A percentile compares a stretch with the other conserved stretches of the same genome.
Evolutionary conservation across 2,797 vertebrate species (phyloP).

Genomic region (Erithacus rubecula): DNA sequence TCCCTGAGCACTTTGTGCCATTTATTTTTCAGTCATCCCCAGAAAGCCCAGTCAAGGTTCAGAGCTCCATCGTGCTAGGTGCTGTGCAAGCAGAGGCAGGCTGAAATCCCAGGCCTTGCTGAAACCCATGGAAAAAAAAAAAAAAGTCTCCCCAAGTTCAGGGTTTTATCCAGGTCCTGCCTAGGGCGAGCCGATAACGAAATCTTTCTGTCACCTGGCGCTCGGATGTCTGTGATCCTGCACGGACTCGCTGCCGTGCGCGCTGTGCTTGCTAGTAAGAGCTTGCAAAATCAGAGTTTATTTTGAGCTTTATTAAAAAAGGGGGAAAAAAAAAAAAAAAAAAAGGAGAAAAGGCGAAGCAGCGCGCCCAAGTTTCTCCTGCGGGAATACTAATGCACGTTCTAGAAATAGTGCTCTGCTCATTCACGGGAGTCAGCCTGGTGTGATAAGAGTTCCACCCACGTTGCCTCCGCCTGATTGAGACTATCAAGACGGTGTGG

Average conservation of each 20-base stretch:
- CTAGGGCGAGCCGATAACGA: not conserved
- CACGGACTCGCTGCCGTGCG: not conserved
- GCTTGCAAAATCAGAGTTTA: not conserved
- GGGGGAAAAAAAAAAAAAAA: fast-evolving
- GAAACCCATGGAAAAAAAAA: not conserved
- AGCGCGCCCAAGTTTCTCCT: not conserved
- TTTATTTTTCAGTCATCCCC: not conserved
- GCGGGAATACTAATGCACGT: not conserved
- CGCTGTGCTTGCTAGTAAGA: not conserved
- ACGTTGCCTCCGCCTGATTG: constrained; percentile 31
- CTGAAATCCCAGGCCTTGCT: constrained; percentile 2
- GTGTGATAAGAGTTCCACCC: constrained; percentile 42
- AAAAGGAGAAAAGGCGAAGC: not conserved
- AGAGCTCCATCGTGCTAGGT: not conserved
- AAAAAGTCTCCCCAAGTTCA: not conserved
- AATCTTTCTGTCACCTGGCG: constrained; percentile 16
- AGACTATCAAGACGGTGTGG: constrained; percentile 13
- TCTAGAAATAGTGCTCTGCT: constrained; percentile 36
- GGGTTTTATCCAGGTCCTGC: constrained; percentile 9
- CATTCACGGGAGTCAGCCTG: constrained; percentile 20
- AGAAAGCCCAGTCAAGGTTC: not conserved
- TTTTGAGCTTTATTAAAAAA: constrained; percentile 33
- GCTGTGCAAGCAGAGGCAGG: constrained; percentile 17
- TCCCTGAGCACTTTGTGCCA: not conserved
- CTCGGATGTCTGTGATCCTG: constrained; percentile 28